Percentiles rank a stretch among this genome's conserved stretches.
Conservation (phyloP, 2,113 vertebrate species). For the Pachyramphus minor region DNA sequence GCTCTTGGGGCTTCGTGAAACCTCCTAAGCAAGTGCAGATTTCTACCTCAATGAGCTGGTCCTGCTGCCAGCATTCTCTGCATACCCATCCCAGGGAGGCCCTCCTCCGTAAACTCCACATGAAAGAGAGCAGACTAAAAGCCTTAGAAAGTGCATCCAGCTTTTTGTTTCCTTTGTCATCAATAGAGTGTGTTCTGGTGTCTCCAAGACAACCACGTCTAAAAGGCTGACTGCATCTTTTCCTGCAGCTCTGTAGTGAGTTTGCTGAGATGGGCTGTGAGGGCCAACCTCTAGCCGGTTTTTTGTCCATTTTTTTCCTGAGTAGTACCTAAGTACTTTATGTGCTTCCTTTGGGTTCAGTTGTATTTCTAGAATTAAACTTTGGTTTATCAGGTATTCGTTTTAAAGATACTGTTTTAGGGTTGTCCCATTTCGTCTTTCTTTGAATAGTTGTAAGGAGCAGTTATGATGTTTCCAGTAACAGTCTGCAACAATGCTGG, state of each 20-base stretch:
- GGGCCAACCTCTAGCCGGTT: neutral
- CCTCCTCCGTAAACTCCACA: constrained; percentile 40
- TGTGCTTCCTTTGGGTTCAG: neutral
- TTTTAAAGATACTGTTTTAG: neutral
- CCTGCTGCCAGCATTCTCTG: constrained; percentile 31
- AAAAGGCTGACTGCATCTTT: constrained; percentile 63
- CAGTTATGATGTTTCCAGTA: constrained; percentile 3
- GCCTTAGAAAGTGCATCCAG: constrained; percentile 64
- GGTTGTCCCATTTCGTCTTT: neutral
- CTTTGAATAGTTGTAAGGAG: neutral
- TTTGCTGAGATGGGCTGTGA: neutral
- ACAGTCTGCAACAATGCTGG: neutral
- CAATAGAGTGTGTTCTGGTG: constrained; percentile 59
- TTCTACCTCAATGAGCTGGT: constrained; percentile 23
- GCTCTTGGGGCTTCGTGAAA: neutral
- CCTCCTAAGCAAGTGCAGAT: neutral
- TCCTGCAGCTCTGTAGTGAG: neutral
- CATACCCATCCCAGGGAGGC: constrained; percentile 51
- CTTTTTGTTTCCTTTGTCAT: constrained; percentile 68
- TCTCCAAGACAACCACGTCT: constrained; percentile 70
- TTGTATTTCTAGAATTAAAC: neutral
- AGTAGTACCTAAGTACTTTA: neutral
- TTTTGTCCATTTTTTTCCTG: neutral
- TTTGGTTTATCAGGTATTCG: neutral
- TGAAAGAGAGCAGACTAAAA: constrained; percentile 60